These are phyloP conservation scores for Scartelaos histophorus DNA, from an alignment of 2,113 vertebrate genomes.

Conservation along the genomic window DNA sequence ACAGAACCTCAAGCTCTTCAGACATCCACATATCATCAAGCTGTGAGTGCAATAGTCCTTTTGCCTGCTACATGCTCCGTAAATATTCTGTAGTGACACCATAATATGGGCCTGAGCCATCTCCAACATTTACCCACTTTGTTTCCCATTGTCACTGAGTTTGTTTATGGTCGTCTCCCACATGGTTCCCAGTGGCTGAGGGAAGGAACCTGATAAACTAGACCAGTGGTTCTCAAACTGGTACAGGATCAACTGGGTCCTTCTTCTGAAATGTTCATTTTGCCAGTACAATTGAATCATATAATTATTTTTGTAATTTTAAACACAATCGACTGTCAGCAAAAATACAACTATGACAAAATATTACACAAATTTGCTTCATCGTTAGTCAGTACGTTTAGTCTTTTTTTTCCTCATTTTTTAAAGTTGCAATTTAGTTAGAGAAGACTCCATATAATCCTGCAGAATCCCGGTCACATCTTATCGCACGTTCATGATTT, in stretches of 20 bases:
- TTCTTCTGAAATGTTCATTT: too few species aligned
- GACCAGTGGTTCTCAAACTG: conserved; percentile 12
- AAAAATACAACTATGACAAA: too few species aligned
- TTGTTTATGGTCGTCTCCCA: conserved; percentile 52
- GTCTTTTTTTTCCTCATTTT: too few species aligned
- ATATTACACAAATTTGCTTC: too few species aligned
- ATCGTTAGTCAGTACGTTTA: too few species aligned
- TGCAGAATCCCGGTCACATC: not conserved
- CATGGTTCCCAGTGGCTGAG: conserved; percentile 17
- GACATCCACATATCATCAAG: conserved; percentile 99
- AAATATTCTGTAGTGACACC: not conserved
- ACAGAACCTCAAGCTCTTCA: conserved; percentile 97
- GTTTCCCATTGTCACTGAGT: not conserved
- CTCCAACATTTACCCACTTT: not conserved
- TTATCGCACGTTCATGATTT: not conserved
- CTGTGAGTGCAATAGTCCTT: conserved; percentile 82
- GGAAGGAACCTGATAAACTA: conserved; percentile 11
- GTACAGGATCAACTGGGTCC: not conserved
- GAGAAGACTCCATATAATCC: too few species aligned
- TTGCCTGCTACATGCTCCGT: conserved; percentile 1
- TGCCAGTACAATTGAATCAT: too few species aligned
- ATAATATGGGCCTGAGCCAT: conserved; percentile 6
- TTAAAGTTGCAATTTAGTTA: too few species aligned
- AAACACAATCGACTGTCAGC: too few species aligned
- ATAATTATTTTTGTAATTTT: too few species aligned